Percentiles rank a stretch among this genome's conserved stretches.
phyloP scores from a whole-genome alignment of 2,888 invertebrate species.

The Nymphalis c-album region DNA sequence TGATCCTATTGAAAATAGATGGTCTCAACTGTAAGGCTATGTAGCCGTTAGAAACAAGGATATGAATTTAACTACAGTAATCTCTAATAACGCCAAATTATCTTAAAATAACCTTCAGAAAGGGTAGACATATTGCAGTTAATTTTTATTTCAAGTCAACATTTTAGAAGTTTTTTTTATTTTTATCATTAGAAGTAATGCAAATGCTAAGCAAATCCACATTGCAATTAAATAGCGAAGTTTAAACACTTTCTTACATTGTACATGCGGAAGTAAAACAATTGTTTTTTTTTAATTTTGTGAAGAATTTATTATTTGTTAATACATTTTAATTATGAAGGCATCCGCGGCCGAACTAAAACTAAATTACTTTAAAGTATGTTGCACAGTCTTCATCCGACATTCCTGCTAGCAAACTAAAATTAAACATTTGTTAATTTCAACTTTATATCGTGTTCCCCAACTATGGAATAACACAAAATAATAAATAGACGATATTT shows the following conservation, averaged over 20 bases:
- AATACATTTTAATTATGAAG: slow-evolving; percentile 63
- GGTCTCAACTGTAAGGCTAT: too few species aligned
- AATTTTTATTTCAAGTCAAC: too few species aligned
- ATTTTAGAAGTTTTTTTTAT: too few species aligned
- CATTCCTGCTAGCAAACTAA: slow-evolving; percentile 58
- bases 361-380: slow-evolving; percentile 51
- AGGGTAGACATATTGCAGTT: too few species aligned
- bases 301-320: slow-evolving; percentile 59
- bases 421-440: slow-evolving; percentile 2
- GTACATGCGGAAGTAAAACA: slow-evolving; percentile 29
- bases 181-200: too few species aligned
- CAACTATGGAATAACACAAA: slow-evolving; percentile 6
- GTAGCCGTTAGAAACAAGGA: too few species aligned
- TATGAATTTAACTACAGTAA: too few species aligned
- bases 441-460: not conserved
- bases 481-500: slow-evolving; percentile 8
- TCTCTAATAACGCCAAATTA: too few species aligned
- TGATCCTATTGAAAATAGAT: too few species aligned
- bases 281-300: slow-evolving; percentile 39
- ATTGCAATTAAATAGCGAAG: too few species aligned
- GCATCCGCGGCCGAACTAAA: slow-evolving; percentile 64
- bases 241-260: not conserved
- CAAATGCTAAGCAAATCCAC: too few species aligned
- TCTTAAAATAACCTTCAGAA: too few species aligned
- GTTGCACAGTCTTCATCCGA: slow-evolving; percentile 47